These are phyloP conservation scores for Amazona guildingii DNA, from an alignment of 2,113 vertebrate species.

Conservation along the genomic window DNA sequence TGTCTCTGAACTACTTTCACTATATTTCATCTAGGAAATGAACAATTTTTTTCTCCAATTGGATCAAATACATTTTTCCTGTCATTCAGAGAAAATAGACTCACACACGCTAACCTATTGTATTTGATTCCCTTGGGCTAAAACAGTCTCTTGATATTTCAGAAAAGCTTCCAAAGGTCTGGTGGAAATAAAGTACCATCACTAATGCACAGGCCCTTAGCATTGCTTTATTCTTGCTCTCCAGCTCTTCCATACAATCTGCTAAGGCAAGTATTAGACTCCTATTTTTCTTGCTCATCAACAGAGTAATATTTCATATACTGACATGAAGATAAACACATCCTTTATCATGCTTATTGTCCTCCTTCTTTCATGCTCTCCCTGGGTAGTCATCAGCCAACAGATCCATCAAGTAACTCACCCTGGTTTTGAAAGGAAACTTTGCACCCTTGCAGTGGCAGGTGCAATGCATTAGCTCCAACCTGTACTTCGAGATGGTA, in stretches of 20 bases:
- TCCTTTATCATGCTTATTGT: not conserved
- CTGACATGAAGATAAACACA: not conserved
- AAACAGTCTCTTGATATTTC: not conserved
- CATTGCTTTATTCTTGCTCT: not conserved
- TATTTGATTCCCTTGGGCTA: not conserved
- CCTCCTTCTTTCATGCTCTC: not conserved
- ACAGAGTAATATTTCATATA: not conserved
- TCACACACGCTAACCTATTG: not conserved
- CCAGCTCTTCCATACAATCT: not conserved
- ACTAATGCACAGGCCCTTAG: not conserved
- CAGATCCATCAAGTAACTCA: not conserved
- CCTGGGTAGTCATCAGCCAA: not conserved
- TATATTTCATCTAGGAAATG: not conserved
- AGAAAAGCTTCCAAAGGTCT: not conserved
- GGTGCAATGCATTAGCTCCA: not conserved
- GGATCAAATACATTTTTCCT: not conserved
- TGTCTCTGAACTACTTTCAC: not conserved
- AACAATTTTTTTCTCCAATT: not conserved
- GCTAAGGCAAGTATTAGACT: not conserved
- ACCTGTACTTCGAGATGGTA: not conserved
- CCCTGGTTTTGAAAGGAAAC: not conserved
- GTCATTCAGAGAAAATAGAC: not conserved
- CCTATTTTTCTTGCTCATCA: not conserved
- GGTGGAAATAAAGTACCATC: not conserved
- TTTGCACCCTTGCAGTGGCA: not conserved